Evolutionary conservation across 64 coral and sea anemone genomes (phyloP).

Genomic region (Pocillopora verrucosa): DNA sequence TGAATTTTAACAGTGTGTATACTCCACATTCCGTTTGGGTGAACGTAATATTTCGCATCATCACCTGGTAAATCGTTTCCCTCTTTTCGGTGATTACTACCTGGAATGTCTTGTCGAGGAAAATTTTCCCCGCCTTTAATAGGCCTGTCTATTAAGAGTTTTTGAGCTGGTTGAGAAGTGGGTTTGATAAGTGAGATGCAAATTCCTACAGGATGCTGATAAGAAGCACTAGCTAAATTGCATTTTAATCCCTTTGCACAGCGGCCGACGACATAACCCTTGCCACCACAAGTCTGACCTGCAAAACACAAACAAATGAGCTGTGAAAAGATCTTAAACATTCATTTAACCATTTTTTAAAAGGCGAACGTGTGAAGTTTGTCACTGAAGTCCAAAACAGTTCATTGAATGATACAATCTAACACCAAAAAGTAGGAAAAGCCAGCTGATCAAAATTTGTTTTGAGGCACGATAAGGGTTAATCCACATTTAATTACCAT

Average conservation of each 20-base stretch:
- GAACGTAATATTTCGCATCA: background rate
- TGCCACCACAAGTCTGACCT: slow-evolving; percentile 26
- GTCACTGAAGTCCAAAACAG: too few relatives aligned
- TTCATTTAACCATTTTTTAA: background rate
- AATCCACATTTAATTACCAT: too few relatives aligned
- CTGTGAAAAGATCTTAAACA: background rate
- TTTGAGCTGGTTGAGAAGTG: background rate
- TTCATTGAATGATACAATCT: too few relatives aligned
- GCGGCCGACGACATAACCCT: slow-evolving; percentile 11
- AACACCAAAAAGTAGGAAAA: too few relatives aligned
- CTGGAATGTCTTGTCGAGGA: slow-evolving; percentile 2
- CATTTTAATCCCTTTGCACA: slow-evolving; percentile 29
- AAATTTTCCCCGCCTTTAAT: background rate
- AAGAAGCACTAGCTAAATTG: background rate
- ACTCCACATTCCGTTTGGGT: background rate
- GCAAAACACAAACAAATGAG: background rate
- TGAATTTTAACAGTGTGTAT: background rate
- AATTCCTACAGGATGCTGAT: background rate
- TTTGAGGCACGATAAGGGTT: too few relatives aligned
- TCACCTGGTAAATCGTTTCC: background rate
- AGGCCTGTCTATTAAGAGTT: background rate
- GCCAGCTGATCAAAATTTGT: too few relatives aligned
- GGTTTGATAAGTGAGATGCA: background rate
- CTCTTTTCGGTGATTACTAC: background rate
- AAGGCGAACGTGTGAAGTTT: background rate